phyloP scores from a whole-genome alignment of 2,113 vertebrate genomes.

The Neomonachus schauinslandi region DNA sequence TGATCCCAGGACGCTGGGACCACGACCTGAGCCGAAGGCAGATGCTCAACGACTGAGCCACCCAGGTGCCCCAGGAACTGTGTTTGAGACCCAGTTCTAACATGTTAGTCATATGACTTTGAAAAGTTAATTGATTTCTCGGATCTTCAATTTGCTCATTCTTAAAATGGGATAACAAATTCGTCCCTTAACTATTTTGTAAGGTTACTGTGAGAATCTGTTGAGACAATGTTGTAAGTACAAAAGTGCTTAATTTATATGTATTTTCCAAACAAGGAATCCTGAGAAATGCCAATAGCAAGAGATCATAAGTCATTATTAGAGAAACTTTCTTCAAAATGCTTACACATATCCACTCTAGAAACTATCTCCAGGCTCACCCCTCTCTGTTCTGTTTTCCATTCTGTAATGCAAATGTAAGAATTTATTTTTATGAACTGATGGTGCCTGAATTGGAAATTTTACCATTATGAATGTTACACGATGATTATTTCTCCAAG shows the following conservation, averaged over 20 bases:
- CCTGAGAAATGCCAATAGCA: background rate
- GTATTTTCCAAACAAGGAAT: conserved; percentile 21
- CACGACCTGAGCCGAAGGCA: no score
- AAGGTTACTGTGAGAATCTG: background rate
- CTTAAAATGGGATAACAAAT: background rate
- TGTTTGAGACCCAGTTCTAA: background rate
- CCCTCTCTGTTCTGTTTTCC: background rate
- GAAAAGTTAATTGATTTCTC: background rate
- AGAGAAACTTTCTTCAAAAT: background rate
- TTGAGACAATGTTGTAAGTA: background rate
- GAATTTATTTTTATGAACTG: conserved; percentile 9
- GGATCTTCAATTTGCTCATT: background rate
- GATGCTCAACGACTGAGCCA: no score
- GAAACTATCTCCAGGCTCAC: background rate
- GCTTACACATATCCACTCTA: background rate
- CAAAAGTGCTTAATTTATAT: background rate
- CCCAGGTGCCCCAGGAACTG: background rate
- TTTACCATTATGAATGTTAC: background rate
- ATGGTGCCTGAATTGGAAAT: background rate
- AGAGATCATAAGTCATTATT: background rate
- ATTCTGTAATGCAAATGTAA: background rate
- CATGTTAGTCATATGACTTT: background rate
- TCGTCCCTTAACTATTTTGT: background rate
- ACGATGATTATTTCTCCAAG: background rate
- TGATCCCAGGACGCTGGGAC: no score